These are phyloP conservation scores for Corythoichthys haematopterus DNA, from an alignment of 2,113 vertebrate species.

Conservation along the genomic window DNA sequence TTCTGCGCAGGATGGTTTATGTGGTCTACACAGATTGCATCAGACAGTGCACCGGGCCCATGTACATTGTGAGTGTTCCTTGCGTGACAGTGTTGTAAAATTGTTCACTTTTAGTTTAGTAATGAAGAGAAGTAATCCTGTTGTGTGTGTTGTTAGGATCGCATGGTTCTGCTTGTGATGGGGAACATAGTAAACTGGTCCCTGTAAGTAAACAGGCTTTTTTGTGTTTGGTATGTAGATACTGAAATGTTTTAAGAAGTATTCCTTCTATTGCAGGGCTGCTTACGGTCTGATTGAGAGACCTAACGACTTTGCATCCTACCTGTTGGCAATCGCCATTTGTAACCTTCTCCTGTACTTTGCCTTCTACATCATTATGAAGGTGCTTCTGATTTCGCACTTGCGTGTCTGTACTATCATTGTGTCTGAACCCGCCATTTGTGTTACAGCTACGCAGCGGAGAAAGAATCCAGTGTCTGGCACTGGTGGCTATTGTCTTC, in stretches of 20 bases:
- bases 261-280: conserved; percentile 68
- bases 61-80: conserved; percentile 85
- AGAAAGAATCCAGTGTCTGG: conserved; percentile 83
- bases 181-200: conserved; percentile 99
- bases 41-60: conserved; percentile 91
- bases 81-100: neutral
- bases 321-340: conserved; percentile 94
- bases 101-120: neutral
- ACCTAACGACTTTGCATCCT: conserved; percentile 95
- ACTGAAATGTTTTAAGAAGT: neutral
- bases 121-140: too few species aligned
- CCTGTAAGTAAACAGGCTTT: conserved; percentile 77
- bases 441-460: conserved; percentile 73
- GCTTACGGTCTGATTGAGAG: conserved; percentile 87
- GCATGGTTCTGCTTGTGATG: conserved; percentile 95
- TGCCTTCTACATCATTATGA: conserved; percentile 99
- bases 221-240: neutral
- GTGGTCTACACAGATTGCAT: conserved; percentile 92
- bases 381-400: conserved; percentile 67
- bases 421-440: neutral
- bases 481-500: conserved; percentile 85
- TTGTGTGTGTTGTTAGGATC: conserved; percentile 75
- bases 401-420: neutral
- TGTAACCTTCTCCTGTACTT: conserved; percentile 98
- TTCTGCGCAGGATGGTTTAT: conserved; percentile 80